Conservation (phyloP, 2,797 vertebrate genomes). For the Liparis tanakae region DNA sequence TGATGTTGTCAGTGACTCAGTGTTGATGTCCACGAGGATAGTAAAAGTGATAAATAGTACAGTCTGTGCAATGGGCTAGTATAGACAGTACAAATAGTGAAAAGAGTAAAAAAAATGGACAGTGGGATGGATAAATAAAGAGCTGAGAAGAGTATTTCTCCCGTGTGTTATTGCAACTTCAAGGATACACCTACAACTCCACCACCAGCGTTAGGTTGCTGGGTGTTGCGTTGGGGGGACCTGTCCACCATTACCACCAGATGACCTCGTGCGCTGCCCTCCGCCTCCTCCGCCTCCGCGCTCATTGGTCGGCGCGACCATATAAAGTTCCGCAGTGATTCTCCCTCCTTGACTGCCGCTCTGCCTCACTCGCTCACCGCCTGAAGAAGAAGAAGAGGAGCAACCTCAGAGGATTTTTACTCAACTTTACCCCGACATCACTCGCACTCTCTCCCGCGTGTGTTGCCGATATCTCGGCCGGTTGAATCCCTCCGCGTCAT, state of each 20-base stretch:
- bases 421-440: not conserved
- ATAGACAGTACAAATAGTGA: no score
- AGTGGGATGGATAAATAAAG: no score
- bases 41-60: no score
- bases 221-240: constrained; percentile 5
- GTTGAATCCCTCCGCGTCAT: constrained; percentile 66
- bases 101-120: no score
- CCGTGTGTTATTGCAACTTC: not conserved
- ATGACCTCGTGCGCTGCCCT: constrained; percentile 24
- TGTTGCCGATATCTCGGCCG: no score
- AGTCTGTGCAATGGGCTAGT: no score
- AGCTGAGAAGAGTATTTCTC: not conserved
- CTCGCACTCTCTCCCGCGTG: no score
- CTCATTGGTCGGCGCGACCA: constrained; percentile 78
- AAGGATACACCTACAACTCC: not conserved
- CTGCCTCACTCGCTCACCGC: not conserved
- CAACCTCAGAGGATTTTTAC: constrained; percentile 24
- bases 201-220: no score
- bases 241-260: not conserved
- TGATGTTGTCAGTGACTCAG: no score
- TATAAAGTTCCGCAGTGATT: constrained; percentile 82
- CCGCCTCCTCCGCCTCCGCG: constrained; percentile 22
- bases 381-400: not conserved
- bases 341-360: not conserved
- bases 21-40: no score